A percentile compares a stretch with the other conserved stretches of the same genome.
Evolutionary conservation across 2,888 invertebrate genomes (phyloP).

Genomic region (Timandra comae): DNA sequence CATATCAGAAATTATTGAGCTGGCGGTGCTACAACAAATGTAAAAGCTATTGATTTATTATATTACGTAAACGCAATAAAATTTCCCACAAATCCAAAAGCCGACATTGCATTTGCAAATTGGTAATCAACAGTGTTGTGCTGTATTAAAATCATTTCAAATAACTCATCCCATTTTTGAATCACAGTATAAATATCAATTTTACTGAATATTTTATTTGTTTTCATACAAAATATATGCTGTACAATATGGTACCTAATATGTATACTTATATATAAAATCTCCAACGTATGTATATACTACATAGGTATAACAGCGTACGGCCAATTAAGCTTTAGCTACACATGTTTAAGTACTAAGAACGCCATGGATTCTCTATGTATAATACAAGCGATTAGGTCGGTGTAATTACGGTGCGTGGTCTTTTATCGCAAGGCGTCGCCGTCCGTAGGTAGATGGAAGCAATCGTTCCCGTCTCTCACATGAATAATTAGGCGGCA

Average conservation of each 20-base stretch:
- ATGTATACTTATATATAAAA: no score
- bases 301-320: no score
- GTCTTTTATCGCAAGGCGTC: conserved; percentile 6
- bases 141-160: conserved; percentile 14
- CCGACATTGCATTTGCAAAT: conserved; percentile 24
- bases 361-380: neutral
- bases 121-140: conserved; percentile 21
- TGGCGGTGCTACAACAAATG: conserved; percentile 17
- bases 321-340: no score
- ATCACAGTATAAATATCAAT: no score
- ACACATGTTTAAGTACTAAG: neutral
- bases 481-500: conserved; percentile 57
- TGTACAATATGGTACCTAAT: no score
- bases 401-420: conserved; percentile 12
- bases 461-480: conserved; percentile 26
- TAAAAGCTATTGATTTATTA: conserved; percentile 32
- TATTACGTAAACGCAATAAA: conserved; percentile 30
- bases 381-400: conserved; percentile 4
- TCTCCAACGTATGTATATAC: no score
- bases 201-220: no score
- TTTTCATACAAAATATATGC: no score
- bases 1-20: neutral
- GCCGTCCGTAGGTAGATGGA: conserved; percentile 17
- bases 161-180: conserved; percentile 1
- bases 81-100: conserved; percentile 23